These are phyloP conservation scores for Masticophis lateralis DNA, from an alignment of 2,797 vertebrate genomes.

Conservation along the genomic window DNA sequence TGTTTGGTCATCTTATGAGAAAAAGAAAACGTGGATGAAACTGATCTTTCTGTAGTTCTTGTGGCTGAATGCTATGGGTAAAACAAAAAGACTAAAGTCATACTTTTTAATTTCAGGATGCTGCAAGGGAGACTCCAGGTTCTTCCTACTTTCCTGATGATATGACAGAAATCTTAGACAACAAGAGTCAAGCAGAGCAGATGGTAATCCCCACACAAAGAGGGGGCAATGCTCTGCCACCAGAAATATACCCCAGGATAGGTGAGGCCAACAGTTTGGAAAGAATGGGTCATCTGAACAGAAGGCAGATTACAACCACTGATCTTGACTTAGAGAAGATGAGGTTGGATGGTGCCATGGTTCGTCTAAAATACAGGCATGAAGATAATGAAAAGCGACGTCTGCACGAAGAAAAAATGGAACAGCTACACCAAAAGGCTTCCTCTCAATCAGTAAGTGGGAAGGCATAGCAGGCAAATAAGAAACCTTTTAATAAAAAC, in stretches of 20 bases:
- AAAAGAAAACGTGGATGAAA: background rate
- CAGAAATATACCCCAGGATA: background rate
- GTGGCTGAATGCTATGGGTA: background rate
- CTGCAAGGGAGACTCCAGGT: conserved; percentile 5
- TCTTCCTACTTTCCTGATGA: conserved; percentile 23
- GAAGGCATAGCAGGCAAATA: background rate
- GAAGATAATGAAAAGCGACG: conserved; percentile 20
- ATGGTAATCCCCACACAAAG: conserved; percentile 3
- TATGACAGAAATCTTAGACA: conserved; percentile 19
- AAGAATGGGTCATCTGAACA: background rate
- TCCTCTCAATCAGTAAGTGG: conserved; percentile 14
- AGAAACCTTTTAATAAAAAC: background rate
- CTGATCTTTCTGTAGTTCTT: background rate
- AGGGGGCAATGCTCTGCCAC: background rate
- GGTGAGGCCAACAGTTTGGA: conserved; percentile 6
- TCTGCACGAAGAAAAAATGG: conserved; percentile 18
- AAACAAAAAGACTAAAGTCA: background rate
- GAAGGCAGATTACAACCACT: conserved; percentile 3
- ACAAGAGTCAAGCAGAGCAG: conserved; percentile 18
- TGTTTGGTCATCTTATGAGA: background rate
- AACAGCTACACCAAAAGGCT: background rate
- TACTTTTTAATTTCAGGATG: conserved; percentile 2
- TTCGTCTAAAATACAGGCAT: conserved; percentile 15
- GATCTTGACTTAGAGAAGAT: conserved; percentile 31
- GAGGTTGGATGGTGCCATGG: conserved; percentile 12